Evolutionary conservation across 2,888 invertebrate species (phyloP).

Genomic region (Temnothorax unifasciatus): DNA sequence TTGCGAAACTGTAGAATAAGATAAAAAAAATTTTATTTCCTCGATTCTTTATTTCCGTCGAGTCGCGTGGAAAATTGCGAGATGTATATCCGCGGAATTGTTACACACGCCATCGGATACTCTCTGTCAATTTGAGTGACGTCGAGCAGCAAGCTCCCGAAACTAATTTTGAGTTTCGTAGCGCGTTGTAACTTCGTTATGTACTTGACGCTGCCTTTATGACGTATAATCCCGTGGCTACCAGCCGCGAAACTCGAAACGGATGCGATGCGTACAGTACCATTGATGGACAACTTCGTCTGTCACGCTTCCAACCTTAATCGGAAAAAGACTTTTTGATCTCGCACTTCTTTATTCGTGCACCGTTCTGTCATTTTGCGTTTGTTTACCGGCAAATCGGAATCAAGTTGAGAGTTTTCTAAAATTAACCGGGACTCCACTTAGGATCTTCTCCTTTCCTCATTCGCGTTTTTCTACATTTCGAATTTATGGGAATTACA

Average conservation of each 20-base stretch:
- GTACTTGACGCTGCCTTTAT: constrained; percentile 68
- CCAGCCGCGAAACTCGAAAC: constrained; percentile 61
- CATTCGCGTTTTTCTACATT: background rate
- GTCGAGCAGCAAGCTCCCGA: constrained; percentile 42
- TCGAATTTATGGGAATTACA: constrained; percentile 1
- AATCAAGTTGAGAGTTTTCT: background rate
- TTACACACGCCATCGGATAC: constrained; percentile 29
- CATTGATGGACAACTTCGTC: background rate
- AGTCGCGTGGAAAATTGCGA: background rate
- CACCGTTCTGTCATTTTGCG: background rate
- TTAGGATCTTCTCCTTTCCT: background rate
- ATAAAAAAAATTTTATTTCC: background rate
- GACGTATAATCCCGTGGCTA: constrained; percentile 74
- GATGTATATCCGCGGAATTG: constrained; percentile 23
- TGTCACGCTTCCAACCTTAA: background rate
- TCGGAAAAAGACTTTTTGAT: background rate
- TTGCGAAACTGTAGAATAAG: background rate
- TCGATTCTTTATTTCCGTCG: background rate
- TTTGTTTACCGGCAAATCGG: background rate
- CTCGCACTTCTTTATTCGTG: background rate
- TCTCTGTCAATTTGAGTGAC: constrained; percentile 48
- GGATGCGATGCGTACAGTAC: background rate
- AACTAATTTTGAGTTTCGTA: constrained; percentile 56
- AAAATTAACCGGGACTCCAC: background rate
- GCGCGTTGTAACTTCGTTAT: constrained; percentile 69